Percentiles rank a stretch among this genome's conserved stretches.
Evolutionary conservation across 2,888 invertebrate species (phyloP).

Genomic region (Polyommatus icarus): DNA sequence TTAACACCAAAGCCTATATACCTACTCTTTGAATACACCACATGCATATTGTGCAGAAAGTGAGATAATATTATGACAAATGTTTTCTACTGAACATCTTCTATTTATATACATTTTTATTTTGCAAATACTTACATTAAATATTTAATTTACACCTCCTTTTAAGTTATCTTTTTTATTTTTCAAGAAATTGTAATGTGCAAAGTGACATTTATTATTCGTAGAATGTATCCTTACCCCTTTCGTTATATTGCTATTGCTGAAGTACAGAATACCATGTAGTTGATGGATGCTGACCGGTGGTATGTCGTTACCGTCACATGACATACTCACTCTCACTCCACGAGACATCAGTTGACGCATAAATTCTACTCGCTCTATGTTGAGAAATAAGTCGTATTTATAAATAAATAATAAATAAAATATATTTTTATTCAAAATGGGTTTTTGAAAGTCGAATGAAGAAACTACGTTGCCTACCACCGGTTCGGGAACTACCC

Average conservation of each 20-base stretch:
- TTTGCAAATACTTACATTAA: neutral
- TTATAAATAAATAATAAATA: neutral
- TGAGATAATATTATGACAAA: too few species aligned
- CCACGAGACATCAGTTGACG: slow-evolving; percentile 52
- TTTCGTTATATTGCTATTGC: neutral
- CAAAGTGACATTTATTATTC: neutral
- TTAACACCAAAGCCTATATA: neutral
- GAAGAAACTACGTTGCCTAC: too few species aligned
- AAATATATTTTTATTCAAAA: too few species aligned
- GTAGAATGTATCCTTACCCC: neutral
- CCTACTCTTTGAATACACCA: too few species aligned
- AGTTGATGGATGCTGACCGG: slow-evolving; percentile 43
- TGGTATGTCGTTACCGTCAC: slow-evolving; percentile 48
- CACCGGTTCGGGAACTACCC: too few species aligned
- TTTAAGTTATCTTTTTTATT: neutral
- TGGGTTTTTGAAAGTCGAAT: too few species aligned
- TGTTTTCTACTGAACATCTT: too few species aligned
- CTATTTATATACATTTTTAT: neutral
- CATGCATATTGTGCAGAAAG: too few species aligned
- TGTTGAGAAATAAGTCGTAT: slow-evolving; percentile 27
- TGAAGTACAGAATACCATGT: slow-evolving; percentile 56
- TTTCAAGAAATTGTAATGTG: neutral
- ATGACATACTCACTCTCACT: slow-evolving; percentile 50
- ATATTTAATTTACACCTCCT: neutral
- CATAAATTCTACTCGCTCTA: slow-evolving; percentile 55